These are phyloP conservation scores for Malachius bipustulatus DNA, from an alignment of 2,888 invertebrate genomes.

Conservation along the genomic window DNA sequence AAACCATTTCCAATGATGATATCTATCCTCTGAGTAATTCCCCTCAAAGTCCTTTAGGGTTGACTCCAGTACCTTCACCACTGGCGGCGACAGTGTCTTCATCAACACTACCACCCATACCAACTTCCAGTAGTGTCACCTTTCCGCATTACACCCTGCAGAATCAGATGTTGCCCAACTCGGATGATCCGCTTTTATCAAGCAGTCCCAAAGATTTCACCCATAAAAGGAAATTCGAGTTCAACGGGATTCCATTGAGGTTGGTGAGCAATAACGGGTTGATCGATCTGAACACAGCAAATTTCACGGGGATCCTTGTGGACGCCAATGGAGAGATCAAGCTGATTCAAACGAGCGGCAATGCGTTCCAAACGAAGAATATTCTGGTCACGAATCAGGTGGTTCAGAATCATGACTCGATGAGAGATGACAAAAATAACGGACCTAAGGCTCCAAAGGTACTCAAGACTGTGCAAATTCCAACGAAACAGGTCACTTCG, in stretches of 20 bases:
- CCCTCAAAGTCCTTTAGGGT: slow-evolving; percentile 45
- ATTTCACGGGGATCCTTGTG: slow-evolving; percentile 46
- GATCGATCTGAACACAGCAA: slow-evolving; percentile 43
- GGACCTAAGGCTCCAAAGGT: slow-evolving; percentile 27
- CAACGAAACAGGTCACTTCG: slow-evolving; percentile 29
- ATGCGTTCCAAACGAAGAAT: slow-evolving; percentile 36
- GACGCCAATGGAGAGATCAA: slow-evolving; percentile 51
- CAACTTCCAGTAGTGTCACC: slow-evolving; percentile 36
- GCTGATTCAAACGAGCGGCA: slow-evolving; percentile 44
- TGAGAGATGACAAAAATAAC: slow-evolving; percentile 22
- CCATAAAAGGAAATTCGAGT: slow-evolving; percentile 43
- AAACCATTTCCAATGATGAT: slow-evolving; percentile 48
- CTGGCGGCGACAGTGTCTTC: slow-evolving; percentile 30
- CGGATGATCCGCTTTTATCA: slow-evolving; percentile 72
- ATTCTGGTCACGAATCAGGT: slow-evolving; percentile 29
- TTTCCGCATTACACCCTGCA: slow-evolving; percentile 46
- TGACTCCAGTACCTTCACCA: slow-evolving; percentile 45
- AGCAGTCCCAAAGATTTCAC: slow-evolving; percentile 73
- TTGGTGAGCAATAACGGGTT: slow-evolving; percentile 43
- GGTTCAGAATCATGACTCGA: slow-evolving; percentile 23
- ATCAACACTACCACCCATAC: slow-evolving; percentile 31
- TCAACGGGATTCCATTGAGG: slow-evolving; percentile 43
- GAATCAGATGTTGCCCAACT: slow-evolving; percentile 78
- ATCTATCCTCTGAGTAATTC: slow-evolving; percentile 39
- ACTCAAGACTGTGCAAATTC: slow-evolving; percentile 28